A percentile compares a stretch with the other conserved stretches of the same genome.
Evolutionary conservation across 2,797 vertebrate species (phyloP).

Genomic region (Urophycis tenuis): DNA sequence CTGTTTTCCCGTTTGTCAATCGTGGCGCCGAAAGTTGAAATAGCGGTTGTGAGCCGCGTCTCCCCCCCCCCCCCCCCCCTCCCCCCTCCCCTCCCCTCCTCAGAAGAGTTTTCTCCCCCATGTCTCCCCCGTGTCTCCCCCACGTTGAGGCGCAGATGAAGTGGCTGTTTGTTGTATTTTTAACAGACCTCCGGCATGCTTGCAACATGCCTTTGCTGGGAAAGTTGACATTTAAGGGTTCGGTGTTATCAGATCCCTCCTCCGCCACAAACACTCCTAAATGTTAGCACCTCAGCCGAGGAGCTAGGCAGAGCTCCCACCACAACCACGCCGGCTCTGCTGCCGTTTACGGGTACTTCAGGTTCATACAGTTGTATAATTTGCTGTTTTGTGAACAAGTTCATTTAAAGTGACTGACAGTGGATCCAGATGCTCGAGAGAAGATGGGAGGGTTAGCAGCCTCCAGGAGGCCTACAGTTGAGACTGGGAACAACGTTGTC

Average conservation of each 20-base stretch:
- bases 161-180: background rate
- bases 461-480: background rate
- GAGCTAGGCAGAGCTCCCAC: background rate
- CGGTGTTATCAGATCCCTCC: background rate
- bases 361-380: background rate
- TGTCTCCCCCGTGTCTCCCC: conserved; percentile 4
- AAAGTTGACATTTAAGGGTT: background rate
- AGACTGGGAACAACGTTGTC: background rate
- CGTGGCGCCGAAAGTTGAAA: conserved; percentile 56
- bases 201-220: background rate
- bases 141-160: background rate
- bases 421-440: background rate
- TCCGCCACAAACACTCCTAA: background rate
- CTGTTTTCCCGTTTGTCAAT: conserved; percentile 60
- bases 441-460: background rate
- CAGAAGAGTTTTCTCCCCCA: conserved; percentile 29
- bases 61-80: conserved; percentile 25
- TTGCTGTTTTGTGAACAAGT: background rate
- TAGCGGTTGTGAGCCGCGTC: conserved; percentile 44
- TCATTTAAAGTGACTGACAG: background rate
- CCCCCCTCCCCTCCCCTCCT: conserved; percentile 20
- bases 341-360: background rate
- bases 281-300: background rate
- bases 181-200: background rate
- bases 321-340: background rate